phyloP scores from a whole-genome alignment of 1,140 invertebrate genomes.

The Frieseomelitta varia region DNA sequence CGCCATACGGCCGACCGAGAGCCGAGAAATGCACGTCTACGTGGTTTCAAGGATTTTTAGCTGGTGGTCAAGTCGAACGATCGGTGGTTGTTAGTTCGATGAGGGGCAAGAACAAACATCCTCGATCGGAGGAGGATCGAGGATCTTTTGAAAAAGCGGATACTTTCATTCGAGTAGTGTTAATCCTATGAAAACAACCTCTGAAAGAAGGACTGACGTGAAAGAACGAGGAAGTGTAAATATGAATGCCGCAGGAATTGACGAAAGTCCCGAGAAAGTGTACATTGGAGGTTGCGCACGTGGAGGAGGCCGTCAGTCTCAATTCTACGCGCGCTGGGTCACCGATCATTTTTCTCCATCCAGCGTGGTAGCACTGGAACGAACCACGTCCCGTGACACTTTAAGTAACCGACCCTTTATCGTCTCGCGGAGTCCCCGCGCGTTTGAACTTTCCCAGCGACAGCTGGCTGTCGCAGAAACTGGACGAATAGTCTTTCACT shows the following conservation, averaged over 20 bases:
- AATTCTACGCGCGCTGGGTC: background rate
- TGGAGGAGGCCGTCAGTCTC: background rate
- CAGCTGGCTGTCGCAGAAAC: conserved; percentile 49
- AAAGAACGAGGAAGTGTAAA: conserved; percentile 1
- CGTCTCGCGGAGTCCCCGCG: background rate
- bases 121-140: too few relatives aligned
- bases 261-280: background rate
- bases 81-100: background rate
- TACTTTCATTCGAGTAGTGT: background rate
- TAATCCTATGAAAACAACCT: conserved; percentile 45
- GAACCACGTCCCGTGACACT: conserved; percentile 20
- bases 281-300: background rate
- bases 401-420: conserved; percentile 27
- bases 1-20: conserved; percentile 46
- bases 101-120: background rate
- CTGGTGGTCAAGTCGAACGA: background rate
- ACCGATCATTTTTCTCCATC: conserved; percentile 26
- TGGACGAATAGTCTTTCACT: background rate
- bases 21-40: background rate
- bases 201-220: background rate
- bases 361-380: background rate
- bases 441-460: background rate
- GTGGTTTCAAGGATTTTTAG: background rate
- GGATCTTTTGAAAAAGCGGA: background rate
- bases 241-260: background rate